Evolutionary conservation across 1,140 invertebrate genomes (phyloP).

Genomic region (Papilio xuthus): DNA sequence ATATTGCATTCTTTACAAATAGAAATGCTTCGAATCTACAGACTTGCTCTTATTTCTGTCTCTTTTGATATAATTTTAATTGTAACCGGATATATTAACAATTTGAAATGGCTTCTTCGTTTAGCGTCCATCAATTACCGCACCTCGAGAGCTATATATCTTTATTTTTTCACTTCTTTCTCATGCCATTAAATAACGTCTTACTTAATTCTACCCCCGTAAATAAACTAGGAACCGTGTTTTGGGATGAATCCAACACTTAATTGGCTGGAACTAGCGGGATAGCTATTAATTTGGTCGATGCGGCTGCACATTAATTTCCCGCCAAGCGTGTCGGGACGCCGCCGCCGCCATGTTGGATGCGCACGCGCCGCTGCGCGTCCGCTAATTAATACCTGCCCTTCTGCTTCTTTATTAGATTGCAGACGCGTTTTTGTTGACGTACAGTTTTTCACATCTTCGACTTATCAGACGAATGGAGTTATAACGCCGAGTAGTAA

Average conservation of each 20-base stretch:
- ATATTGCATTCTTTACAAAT: neutral
- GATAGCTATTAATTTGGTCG: slow-evolving; percentile 34
- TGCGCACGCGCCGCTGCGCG: slow-evolving; percentile 67
- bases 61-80: neutral
- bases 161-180: neutral
- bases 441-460: slow-evolving; percentile 48
- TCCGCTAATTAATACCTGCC: slow-evolving; percentile 67
- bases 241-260: slow-evolving; percentile 30
- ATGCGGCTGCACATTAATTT: slow-evolving; percentile 34
- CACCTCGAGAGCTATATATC: neutral
- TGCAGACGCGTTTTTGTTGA: slow-evolving; percentile 67
- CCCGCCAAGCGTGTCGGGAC: slow-evolving; percentile 35
- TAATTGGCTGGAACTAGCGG: slow-evolving; percentile 30
- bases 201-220: slow-evolving; percentile 17
- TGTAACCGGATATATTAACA: neutral
- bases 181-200: neutral
- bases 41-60: neutral
- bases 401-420: slow-evolving; percentile 68
- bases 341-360: slow-evolving; percentile 50
- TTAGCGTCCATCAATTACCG: neutral
- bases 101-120: neutral
- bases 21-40: neutral
- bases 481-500: neutral
- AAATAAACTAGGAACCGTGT: slow-evolving; percentile 34
- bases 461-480: neutral